Conservation (phyloP, 2,113 vertebrate species). For the Bombycilla garrulus region DNA sequence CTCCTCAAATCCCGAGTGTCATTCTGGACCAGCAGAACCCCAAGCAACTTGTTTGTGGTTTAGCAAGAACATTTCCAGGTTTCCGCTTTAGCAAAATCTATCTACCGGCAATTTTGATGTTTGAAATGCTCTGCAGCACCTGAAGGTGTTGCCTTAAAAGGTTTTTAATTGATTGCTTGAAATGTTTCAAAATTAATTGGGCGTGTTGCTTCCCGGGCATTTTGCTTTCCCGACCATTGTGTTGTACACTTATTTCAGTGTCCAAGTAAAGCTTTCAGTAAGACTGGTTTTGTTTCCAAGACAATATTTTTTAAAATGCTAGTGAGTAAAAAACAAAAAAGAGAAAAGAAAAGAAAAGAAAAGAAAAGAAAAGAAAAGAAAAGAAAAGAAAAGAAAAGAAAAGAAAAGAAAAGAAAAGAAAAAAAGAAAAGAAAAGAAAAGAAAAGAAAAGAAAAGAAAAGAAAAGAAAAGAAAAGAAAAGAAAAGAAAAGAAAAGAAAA, state of each 20-base stretch:
- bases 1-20: rapidly evolving
- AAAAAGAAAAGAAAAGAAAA: not conserved
- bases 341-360: not conserved
- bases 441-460: not conserved
- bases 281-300: not conserved
- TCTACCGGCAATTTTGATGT: not conserved
- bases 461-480: not conserved
- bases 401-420: not conserved
- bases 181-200: not conserved
- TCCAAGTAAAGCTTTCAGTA: not conserved
- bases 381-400: not conserved
- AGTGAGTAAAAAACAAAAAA: no score
- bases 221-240: not conserved
- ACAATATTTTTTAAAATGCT: not conserved
- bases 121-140: not conserved
- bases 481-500: not conserved
- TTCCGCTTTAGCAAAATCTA: not conserved
- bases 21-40: not conserved
- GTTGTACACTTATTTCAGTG: not conserved
- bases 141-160: not conserved
- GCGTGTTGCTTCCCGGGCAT: not conserved
- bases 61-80: not conserved
- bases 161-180: not conserved
- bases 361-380: not conserved
- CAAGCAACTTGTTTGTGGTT: not conserved